Percentiles rank a stretch among this genome's conserved stretches.
Conservation (phyloP, 1,140 invertebrate species). For the Drosophila athabasca region DNA sequence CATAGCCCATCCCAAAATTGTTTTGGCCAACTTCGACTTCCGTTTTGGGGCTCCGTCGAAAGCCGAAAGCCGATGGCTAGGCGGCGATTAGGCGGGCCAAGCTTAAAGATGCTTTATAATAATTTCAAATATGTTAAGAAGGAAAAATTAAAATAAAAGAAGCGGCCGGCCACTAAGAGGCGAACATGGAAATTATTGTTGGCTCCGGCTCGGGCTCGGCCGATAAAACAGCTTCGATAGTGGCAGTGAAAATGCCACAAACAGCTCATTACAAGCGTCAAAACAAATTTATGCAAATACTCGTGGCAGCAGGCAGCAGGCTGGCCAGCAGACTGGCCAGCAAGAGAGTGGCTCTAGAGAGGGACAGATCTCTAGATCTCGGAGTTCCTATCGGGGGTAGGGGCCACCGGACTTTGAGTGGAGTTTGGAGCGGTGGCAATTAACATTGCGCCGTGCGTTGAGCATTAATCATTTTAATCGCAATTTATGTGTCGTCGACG, state of each 20-base stretch:
- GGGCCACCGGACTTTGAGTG: conserved; percentile 25
- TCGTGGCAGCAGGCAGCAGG: conserved; percentile 15
- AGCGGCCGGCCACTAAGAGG: too few species aligned
- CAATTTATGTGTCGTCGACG: conserved; percentile 80
- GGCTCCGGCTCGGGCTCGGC: conserved; percentile 17
- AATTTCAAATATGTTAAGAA: conserved; percentile 69
- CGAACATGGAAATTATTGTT: conserved; percentile 79
- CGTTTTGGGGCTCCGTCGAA: conserved; percentile 44
- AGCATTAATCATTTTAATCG: conserved; percentile 82
- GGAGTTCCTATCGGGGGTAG: neutral
- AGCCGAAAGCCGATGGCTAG: conserved; percentile 41
- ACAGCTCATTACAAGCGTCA: conserved; percentile 81
- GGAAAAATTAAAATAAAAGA: conserved; percentile 36
- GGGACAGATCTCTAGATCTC: conserved; percentile 13
- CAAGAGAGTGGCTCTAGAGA: neutral
- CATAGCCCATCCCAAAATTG: conserved; percentile 37
- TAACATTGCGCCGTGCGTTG: conserved; percentile 80
- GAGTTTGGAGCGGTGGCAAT: conserved; percentile 64
- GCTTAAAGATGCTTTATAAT: conserved; percentile 59
- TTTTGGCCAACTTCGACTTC: conserved; percentile 56
- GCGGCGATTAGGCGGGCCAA: conserved; percentile 43
- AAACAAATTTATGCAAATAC: conserved; percentile 82
- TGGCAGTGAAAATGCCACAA: conserved; percentile 75
- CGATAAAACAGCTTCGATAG: conserved; percentile 76
- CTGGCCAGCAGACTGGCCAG: neutral